Evolutionary conservation across 2,888 invertebrate genomes (phyloP).

Genomic region (Aradus depressus): DNA sequence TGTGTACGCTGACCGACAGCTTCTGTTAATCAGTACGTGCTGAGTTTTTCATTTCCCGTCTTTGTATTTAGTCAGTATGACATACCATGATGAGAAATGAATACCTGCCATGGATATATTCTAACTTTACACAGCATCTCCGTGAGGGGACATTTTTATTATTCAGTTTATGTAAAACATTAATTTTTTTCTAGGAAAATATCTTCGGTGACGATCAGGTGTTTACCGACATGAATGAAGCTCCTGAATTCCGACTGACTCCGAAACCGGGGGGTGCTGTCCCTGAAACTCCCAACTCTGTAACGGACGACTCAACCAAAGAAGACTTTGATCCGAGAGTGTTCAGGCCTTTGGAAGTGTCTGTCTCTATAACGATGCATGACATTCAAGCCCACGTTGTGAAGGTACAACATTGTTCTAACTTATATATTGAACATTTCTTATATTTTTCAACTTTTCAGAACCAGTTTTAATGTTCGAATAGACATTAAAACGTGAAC

Average conservation of each 20-base stretch:
- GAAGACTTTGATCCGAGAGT: constrained; percentile 57
- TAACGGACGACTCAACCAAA: constrained; percentile 22
- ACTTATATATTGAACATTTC: not conserved
- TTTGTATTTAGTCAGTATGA: not conserved
- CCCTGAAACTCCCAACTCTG: constrained; percentile 23
- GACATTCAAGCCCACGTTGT: constrained; percentile 91
- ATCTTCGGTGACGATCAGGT: constrained; percentile 94
- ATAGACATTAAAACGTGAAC: no score
- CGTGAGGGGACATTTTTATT: not conserved
- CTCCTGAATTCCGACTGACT: constrained; percentile 28
- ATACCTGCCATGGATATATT: not conserved
- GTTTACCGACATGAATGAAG: constrained; percentile 73
- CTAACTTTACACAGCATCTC: not conserved
- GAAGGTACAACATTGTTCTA: constrained; percentile 43
- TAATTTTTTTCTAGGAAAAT: constrained; percentile 55
- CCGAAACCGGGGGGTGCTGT: constrained; percentile 20
- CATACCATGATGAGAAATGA: not conserved
- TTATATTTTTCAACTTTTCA: no score
- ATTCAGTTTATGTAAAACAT: constrained; percentile 3
- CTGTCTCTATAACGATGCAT: constrained; percentile 85
- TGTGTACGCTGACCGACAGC: no score
- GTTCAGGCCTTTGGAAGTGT: constrained; percentile 82
- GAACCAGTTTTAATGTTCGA: no score
- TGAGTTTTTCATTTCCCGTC: no score
- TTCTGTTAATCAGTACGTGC: no score